Conservation (phyloP, 2,113 vertebrate species). For the Dinomys branickii region DNA sequence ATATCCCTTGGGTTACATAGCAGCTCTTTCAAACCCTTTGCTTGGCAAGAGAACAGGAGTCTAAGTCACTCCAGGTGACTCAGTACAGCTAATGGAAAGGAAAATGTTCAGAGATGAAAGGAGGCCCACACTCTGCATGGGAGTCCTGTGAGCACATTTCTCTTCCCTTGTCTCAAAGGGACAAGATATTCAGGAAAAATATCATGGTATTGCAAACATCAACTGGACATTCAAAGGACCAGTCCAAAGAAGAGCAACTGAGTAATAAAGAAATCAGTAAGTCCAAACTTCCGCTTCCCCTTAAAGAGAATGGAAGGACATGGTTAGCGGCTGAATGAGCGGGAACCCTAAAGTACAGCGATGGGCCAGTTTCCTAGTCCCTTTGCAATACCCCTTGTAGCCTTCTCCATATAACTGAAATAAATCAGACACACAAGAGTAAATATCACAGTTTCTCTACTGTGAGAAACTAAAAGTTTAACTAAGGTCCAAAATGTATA, state of each 20-base stretch:
- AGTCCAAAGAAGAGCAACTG: neutral
- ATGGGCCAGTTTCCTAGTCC: neutral
- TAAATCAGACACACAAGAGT: neutral
- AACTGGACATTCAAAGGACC: neutral
- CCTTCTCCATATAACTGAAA: neutral
- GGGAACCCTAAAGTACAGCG: neutral
- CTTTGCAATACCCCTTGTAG: neutral
- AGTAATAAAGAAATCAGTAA: neutral
- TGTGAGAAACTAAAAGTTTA: neutral
- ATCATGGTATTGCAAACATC: neutral
- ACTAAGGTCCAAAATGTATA: neutral
- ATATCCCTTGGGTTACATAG: neutral
- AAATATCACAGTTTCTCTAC: neutral
- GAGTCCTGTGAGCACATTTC: neutral
- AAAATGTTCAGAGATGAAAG: neutral
- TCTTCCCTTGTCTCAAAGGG: conserved; percentile 21
- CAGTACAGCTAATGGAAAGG: neutral
- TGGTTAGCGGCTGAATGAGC: neutral
- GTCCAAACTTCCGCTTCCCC: neutral
- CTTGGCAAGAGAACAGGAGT: neutral
- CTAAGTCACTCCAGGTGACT: neutral
- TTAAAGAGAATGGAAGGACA: neutral
- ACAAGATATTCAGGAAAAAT: neutral
- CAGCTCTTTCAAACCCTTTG: neutral
- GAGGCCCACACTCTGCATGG: neutral